Evolutionary conservation across 2,113 vertebrate genomes (phyloP), one percentile per base, ranked within the genome.

Genomic region (Phainopepla nitens): DNA sequence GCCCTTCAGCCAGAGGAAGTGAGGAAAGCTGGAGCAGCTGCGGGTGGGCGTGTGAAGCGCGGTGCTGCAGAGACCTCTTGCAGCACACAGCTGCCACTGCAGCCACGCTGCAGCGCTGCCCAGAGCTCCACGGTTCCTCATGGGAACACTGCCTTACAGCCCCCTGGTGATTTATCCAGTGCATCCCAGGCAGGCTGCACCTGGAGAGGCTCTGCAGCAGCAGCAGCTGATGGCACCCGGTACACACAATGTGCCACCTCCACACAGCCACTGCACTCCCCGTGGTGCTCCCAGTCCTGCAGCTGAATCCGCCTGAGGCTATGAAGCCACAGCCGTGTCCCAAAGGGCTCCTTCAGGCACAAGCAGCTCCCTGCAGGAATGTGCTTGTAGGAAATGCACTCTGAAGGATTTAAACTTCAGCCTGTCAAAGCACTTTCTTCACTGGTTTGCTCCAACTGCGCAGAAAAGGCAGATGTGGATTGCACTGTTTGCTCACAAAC

Each of bases 1-100:
- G 19, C 33, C 12, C n/a, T 41, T 20, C 9, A 17, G 50, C 11
- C 69, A 33, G 65, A 36, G 41, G 3, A 5, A 28, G 15, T 2
- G 12, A n/a, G 47, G 33, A 21, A 15, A 41, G 77, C 20, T 2
- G 1, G 3, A 41, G 36, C 62, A 5, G 44, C 47, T 21, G 51
- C 4, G 24, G 2, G 5, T 0, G 31, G 24, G 62, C 13, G 29
- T 3, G 4, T 1, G 8, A 87, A 87, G 58, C 1, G 1, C 19
- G 19, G 95, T 87, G 81, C 89, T 96, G 89, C 90, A 93, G 94
- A 82, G 97, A 95, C 97, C 96, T 84, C 97, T 97, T 73, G 91
- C 91, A 93, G 97, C 50, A 11, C 79, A 14, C 7, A 2, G 31
- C 64, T 9, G 93, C 65, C 33, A 97, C 90, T 97, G 90, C 97